Base-by-base conservation (phyloP, 2,888 invertebrate species). In the Hoplodrina ambigua region DNA sequence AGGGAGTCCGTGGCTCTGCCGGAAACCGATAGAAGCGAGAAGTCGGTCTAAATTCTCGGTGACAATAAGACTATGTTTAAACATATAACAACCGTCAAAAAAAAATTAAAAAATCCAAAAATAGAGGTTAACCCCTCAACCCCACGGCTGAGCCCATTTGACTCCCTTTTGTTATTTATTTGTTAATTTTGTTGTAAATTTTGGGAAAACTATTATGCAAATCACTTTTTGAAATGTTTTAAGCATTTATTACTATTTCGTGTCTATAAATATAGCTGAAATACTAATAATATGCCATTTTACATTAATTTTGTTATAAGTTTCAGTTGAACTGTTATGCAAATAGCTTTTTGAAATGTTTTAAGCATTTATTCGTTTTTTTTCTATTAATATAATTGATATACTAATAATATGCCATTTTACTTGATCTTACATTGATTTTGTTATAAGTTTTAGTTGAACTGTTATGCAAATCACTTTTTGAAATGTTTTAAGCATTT, bases 1-100 rank as follows among this genome's bases (percentile, higher is more conserved):
- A n/a, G n/a, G 59, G 59, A 49, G 59, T 59, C 59, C 30, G 59
- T 59, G 19, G 59, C 59, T 59, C 49, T 19, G 4, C 30, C 49
- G 59, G 0, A n/a, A 59, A n/a, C 59, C 59, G 49, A 49, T 59
- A 20, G n/a, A 8, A 7, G 30, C 15, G 59, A 59, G 59, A 46
- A 49, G 49, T 49, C 49, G 49, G 41, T 30, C 25, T 15, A 30
- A 59, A 4, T 49, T 46, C 49, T 46, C 49, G 11, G 41, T 11
- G 0, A 13, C 11, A 2, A 41, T 13, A 41, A 1, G 37, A 37
- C 2, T 10, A 37, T 37, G 33, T 33, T 33, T 0, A 37, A 37
- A 10, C 41, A 13, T 41, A 41, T 3, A 41, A 41, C 8, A 13
- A 13, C 11, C 2, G 3, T 33, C 7, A 41, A 41, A 41, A 41